Conservation (phyloP, 2,888 invertebrate species). For the Cordilura impudica region DNA sequence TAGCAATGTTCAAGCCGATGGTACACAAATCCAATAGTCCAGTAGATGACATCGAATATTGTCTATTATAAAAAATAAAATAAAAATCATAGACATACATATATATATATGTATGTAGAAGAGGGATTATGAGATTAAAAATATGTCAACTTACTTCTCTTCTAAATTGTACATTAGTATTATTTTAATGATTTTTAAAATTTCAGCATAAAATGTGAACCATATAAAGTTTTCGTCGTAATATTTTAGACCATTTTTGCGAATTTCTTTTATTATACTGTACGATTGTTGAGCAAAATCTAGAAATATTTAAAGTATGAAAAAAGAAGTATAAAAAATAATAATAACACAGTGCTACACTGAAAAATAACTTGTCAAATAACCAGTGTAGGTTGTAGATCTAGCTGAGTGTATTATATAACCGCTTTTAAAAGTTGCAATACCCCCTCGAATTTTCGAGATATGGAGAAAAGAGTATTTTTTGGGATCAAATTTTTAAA, state of each 20-base stretch:
- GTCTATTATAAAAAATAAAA: slow-evolving; percentile 14
- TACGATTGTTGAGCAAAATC: slow-evolving; percentile 66
- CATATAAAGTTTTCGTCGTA: slow-evolving; percentile 54
- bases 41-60: slow-evolving; percentile 32
- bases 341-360: too few relatives aligned
- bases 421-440: too few relatives aligned
- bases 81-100: too few relatives aligned
- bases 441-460: too few relatives aligned
- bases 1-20: slow-evolving; percentile 58
- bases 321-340: too few relatives aligned
- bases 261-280: slow-evolving; percentile 59
- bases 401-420: too few relatives aligned
- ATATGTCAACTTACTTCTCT: slow-evolving; percentile 49
- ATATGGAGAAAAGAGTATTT: too few relatives aligned
- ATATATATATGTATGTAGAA: background rate
- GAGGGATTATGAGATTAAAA: too few relatives aligned
- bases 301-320: slow-evolving; percentile 32
- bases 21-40: slow-evolving; percentile 51
- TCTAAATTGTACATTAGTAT: slow-evolving; percentile 59
- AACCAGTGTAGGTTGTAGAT: too few relatives aligned
- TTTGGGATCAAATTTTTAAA: too few relatives aligned
- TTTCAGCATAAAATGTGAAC: slow-evolving; percentile 62
- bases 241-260: slow-evolving; percentile 17
- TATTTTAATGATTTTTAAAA: slow-evolving; percentile 61
- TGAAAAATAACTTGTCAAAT: too few relatives aligned